A percentile compares a stretch with the other conserved stretches of the same genome.
Conservation (phyloP, 2,888 invertebrate species). For the Branchinecta sandiegonensis region DNA sequence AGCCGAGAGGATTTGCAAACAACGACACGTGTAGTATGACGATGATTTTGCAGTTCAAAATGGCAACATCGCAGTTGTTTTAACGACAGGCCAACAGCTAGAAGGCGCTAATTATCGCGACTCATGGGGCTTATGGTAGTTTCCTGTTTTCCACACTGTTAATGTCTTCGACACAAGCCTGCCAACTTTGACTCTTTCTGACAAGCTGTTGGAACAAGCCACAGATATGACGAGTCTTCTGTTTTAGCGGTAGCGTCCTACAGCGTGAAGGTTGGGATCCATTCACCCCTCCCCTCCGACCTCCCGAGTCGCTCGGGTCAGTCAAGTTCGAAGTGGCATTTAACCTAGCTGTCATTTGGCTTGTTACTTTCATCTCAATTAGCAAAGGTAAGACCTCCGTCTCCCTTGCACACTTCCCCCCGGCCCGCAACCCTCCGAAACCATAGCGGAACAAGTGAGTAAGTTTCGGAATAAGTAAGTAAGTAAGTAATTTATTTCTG, state of each 20-base stretch:
- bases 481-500: no score
- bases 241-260: conserved; percentile 55
- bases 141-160: background rate
- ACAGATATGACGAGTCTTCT: background rate
- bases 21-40: no score
- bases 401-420: no score
- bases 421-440: no score
- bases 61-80: background rate
- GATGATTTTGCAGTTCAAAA: no score
- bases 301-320: conserved; percentile 39
- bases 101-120: no score
- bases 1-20: no score
- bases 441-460: no score
- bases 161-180: background rate
- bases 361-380: conserved; percentile 69
- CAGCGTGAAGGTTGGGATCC: conserved; percentile 42
- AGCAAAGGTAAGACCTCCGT: conserved; percentile 49
- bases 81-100: background rate
- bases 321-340: conserved; percentile 77
- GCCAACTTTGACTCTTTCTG: no score
- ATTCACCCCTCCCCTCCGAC: conserved; percentile 34
- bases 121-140: no score
- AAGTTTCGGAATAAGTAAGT: no score
- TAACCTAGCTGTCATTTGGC: conserved; percentile 77
- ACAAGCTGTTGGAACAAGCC: no score